These are phyloP conservation scores for Cephalotes varians DNA, from an alignment of 2,888 invertebrate species.

Conservation along the genomic window DNA sequence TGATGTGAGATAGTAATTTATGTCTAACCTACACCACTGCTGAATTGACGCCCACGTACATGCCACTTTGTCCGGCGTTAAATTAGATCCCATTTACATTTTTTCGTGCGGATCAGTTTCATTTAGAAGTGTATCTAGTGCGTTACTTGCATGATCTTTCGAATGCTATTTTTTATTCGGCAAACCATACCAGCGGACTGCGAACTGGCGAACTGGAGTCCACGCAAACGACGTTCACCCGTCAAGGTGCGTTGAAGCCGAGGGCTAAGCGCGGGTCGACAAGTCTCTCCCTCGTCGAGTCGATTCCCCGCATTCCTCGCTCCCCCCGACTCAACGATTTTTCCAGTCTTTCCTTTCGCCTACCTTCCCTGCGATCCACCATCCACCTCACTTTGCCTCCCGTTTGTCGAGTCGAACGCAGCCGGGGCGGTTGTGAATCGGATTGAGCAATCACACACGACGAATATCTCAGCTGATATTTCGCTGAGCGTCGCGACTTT, in stretches of 20 bases:
- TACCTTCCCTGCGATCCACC: background rate
- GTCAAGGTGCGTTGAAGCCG: background rate
- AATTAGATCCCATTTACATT: background rate
- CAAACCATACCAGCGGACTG: background rate
- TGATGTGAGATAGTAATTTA: background rate
- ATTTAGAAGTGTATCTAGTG: background rate
- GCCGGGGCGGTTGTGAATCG: background rate
- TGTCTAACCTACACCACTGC: slow-evolving; percentile 4
- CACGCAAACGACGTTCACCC: background rate
- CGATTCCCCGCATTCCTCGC: background rate
- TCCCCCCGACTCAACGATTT: background rate
- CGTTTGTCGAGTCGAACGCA: too few species aligned
- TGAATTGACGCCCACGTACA: background rate
- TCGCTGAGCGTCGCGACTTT: background rate
- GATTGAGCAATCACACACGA: background rate
- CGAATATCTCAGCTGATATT: background rate
- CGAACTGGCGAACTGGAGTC: background rate
- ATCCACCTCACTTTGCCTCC: background rate
- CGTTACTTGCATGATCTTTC: background rate
- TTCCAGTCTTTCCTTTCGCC: background rate
- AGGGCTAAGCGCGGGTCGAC: background rate
- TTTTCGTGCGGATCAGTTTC: background rate
- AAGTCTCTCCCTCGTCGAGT: background rate
- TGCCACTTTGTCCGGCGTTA: background rate
- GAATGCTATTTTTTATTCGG: background rate